These are phyloP conservation scores for Pocillopora verrucosa DNA, from an alignment of 64 coral and sea anemone species.

Conservation along the genomic window DNA sequence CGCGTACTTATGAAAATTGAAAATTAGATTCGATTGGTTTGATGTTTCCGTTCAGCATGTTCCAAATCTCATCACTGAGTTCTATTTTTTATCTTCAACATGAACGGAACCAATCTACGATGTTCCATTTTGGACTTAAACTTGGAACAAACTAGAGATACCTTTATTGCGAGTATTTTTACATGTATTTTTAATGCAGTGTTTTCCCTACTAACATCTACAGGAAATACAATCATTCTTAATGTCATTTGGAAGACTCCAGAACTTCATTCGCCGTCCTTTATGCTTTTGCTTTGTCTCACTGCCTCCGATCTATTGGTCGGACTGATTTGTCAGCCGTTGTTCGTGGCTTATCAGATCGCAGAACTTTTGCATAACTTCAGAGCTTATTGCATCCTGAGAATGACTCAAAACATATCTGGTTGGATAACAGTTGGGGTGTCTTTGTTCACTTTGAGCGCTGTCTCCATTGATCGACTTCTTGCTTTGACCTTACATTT, in stretches of 20 bases:
- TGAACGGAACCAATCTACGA: neutral
- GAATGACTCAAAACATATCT: conserved; percentile 36
- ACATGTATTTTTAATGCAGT: neutral
- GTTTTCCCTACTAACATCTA: neutral
- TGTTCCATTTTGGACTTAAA: neutral
- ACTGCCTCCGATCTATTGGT: conserved; percentile 42
- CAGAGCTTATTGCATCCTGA: conserved; percentile 17
- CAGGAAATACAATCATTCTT: conserved; percentile 30
- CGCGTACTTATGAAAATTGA: no score
- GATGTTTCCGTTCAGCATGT: neutral
- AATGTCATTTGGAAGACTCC: conserved; percentile 17
- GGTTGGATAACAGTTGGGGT: conserved; percentile 29
- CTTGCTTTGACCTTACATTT: conserved; percentile 51
- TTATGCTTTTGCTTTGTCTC: conserved; percentile 44
- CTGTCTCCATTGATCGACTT: conserved; percentile 46
- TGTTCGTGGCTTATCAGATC: conserved; percentile 26
- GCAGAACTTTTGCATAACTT: conserved; percentile 36
- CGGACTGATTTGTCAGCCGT: conserved; percentile 47
- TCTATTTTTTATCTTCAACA: neutral
- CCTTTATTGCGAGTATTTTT: conserved; percentile 23
- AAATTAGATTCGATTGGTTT: neutral
- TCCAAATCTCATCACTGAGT: no score
- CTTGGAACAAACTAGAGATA: neutral
- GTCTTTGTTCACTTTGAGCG: conserved; percentile 39
- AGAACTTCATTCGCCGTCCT: conserved; percentile 43